A percentile compares a stretch with the other conserved stretches of the same genome.
These are phyloP conservation scores for Diadromus collaris DNA, from an alignment of 2,888 invertebrate species.

Conservation along the genomic window DNA sequence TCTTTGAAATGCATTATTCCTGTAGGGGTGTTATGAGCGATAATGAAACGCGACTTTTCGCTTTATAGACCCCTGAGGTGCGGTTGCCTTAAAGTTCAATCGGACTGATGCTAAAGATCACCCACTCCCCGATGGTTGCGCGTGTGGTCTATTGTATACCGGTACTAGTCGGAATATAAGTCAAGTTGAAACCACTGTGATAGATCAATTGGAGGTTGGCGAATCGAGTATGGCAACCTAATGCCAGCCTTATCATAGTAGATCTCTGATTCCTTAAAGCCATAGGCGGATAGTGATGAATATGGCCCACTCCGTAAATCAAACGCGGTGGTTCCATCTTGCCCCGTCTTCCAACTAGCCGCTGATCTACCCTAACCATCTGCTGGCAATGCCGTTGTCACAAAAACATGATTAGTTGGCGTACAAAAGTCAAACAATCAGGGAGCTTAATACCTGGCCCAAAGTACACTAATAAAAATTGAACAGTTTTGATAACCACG, in stretches of 20 bases:
- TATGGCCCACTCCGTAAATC: no score
- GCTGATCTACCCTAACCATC: background rate
- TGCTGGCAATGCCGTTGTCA: constrained; percentile 6
- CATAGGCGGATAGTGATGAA: background rate
- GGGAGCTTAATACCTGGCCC: background rate
- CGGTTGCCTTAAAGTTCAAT: constrained; percentile 59
- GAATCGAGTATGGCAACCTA: background rate
- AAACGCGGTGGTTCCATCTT: no score
- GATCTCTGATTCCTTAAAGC: background rate
- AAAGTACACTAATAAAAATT: no score
- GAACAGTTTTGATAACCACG: no score
- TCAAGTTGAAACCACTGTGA: background rate
- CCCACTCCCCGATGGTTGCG: constrained; percentile 17
- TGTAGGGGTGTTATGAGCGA: constrained; percentile 64
- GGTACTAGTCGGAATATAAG: no score
- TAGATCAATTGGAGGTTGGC: background rate
- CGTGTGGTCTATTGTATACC: background rate
- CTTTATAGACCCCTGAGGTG: constrained; percentile 73
- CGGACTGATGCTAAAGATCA: constrained; percentile 58
- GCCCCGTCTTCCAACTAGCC: no score
- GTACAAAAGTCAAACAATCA: background rate
- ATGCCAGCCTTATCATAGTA: background rate
- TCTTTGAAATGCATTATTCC: constrained; percentile 74
- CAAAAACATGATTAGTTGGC: background rate
- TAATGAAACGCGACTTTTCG: constrained; percentile 72